Percentiles rank a stretch among this genome's conserved stretches.
phyloP scores from a whole-genome alignment of 2,888 invertebrate species.

The Koerneria pararmatus region DNA sequence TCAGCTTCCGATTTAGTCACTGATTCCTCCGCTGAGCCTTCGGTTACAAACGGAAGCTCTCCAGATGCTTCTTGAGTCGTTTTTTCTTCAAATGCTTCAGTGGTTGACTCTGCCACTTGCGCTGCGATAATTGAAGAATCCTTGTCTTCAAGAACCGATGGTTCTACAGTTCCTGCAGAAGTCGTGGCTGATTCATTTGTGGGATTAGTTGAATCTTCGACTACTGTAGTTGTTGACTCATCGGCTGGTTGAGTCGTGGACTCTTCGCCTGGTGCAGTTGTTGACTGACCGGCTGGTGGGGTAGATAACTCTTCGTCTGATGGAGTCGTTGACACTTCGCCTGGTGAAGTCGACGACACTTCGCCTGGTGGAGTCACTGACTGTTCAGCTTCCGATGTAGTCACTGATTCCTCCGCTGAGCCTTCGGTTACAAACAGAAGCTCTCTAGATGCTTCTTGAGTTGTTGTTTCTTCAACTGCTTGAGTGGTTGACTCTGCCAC shows the following conservation, averaged over 20 bases:
- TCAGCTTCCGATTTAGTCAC: slow-evolving; percentile 18
- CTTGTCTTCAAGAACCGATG: slow-evolving; percentile 25
- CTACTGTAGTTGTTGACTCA: slow-evolving; percentile 19
- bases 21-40: slow-evolving; percentile 5
- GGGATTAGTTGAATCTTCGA: slow-evolving; percentile 13
- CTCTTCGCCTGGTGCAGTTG: neutral
- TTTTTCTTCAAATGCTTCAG: neutral
- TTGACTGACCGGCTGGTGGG: neutral
- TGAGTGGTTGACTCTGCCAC: slow-evolving; percentile 17
- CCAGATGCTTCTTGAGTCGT: neutral
- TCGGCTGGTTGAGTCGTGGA: slow-evolving; percentile 19
- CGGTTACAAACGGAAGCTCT: slow-evolving; percentile 10
- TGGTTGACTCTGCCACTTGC: slow-evolving; percentile 10
- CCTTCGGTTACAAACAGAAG: slow-evolving; percentile 15
- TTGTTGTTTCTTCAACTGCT: slow-evolving; percentile 20
- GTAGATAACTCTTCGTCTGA: no score
- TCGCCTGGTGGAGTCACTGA: slow-evolving; percentile 25
- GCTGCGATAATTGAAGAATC: slow-evolving; percentile 17
- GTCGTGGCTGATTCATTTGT: neutral
- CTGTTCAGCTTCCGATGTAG: slow-evolving; percentile 18
- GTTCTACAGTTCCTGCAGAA: slow-evolving; percentile 12
- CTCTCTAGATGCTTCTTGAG: no score
- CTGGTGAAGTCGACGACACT: no score
- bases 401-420: slow-evolving; percentile 6
- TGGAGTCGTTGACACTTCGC: slow-evolving; percentile 19